phyloP scores from a whole-genome alignment of 2,113 vertebrate species.

The Isurus oxyrinchus region DNA sequence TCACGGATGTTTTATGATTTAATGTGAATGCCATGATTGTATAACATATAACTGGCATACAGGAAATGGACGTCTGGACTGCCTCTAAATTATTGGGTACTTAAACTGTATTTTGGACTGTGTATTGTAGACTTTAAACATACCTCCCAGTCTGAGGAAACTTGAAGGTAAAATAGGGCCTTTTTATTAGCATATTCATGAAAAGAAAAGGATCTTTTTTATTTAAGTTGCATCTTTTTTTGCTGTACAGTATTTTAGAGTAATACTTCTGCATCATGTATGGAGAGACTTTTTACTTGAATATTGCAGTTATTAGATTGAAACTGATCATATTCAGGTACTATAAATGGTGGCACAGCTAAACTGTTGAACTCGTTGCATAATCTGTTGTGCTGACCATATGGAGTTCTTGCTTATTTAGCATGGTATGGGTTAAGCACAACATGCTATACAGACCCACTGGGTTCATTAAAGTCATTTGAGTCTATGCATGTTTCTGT shows the following conservation, averaged over 20 bases:
- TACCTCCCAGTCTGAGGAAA: slow-evolving; percentile 63
- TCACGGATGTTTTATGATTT: slow-evolving; percentile 53
- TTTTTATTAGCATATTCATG: slow-evolving; percentile 30
- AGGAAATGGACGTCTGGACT: slow-evolving; percentile 59
- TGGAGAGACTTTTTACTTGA: slow-evolving; percentile 66
- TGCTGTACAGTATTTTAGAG: slow-evolving; percentile 57
- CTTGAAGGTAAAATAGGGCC: slow-evolving; percentile 49
- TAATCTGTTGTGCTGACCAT: slow-evolving; percentile 24
- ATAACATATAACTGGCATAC: slow-evolving; percentile 54
- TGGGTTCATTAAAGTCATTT: slow-evolving; percentile 50
- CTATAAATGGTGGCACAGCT: slow-evolving; percentile 2
- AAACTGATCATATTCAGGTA: slow-evolving; percentile 41
- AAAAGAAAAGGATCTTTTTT: slow-evolving; percentile 53
- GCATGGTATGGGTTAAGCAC: slow-evolving; percentile 27
- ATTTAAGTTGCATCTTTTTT: slow-evolving; percentile 67
- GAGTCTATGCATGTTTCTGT: slow-evolving; percentile 68
- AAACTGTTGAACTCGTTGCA: slow-evolving; percentile 4
- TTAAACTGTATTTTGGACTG: slow-evolving; percentile 57
- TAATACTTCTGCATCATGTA: slow-evolving; percentile 49
- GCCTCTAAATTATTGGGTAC: slow-evolving; percentile 73
- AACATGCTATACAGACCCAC: not conserved
- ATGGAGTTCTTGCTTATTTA: slow-evolving; percentile 32
- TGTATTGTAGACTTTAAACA: slow-evolving; percentile 53
- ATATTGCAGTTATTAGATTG: slow-evolving; percentile 58
- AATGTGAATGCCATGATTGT: slow-evolving; percentile 74